Base-by-base conservation (phyloP, 2,797 vertebrate species). In the Sebastes kiyomatsui region DNA sequence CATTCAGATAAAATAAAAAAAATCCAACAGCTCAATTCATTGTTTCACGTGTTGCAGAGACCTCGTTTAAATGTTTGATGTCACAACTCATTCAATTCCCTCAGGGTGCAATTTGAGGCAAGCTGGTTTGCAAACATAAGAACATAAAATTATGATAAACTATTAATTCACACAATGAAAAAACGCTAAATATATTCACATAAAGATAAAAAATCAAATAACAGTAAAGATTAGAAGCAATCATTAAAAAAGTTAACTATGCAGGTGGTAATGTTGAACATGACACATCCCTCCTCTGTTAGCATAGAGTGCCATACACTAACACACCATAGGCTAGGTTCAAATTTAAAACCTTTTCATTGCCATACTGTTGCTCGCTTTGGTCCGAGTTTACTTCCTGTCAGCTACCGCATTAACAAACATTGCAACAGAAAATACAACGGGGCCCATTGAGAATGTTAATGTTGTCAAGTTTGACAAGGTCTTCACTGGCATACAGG, bases 111-210 rank as follows among this genome's bases (percentile, higher is more conserved):
- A 65, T 72, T 62, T 46, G 5, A 77, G 11, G 49, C 35, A 58
- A 68, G 22, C 67, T 55, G 65, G n/a, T 77, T 61, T 60, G 59
- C 32, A 66, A 66, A 67, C 25, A 67, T 35, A 70, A 78, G 8
- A 67, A 52, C 56, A 42, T 56, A 68, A 79, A 79, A 72, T 72
- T 25, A 49, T 9, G 7, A 25, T 23, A 67, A 33, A 59, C 46
- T 71, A 78, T 76, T 32, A 72, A 67, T 56, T 49, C 32, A 30
- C 35, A 46, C 14, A 5, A 18, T 18, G 25, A 14, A 52, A 61
- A 72, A 61, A 55, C 14, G 1, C 27, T n/a, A 22, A 25, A 25
- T 32, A 28, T 30, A n/a, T 72, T 68, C 35, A 38, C n/a, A 32
- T 46, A 20, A 23, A 35, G 1, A 46, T 62, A 54, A 70, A 70